A percentile compares a stretch with the other conserved stretches of the same genome.
Evolutionary conservation across 2,113 vertebrate genomes (phyloP).

Genomic region (Nibea coibor): DNA sequence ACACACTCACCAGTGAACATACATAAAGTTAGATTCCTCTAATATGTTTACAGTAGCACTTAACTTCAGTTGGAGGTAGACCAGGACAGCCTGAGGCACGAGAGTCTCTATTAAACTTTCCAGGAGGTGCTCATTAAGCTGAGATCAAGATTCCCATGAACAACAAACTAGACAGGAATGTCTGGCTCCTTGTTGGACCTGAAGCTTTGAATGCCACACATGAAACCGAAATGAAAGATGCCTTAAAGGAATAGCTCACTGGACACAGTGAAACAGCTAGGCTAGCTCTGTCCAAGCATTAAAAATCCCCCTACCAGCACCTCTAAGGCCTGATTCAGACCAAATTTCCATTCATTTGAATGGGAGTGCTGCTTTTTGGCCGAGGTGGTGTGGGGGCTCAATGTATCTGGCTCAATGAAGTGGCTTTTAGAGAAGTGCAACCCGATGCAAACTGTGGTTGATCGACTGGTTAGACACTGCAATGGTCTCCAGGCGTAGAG

Average conservation of each 20-base stretch:
- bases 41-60: conserved; percentile 34
- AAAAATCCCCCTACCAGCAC: not conserved
- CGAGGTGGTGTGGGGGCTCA: too few species aligned
- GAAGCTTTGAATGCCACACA: conserved; percentile 33
- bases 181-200: conserved; percentile 31
- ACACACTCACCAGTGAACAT: conserved; percentile 7
- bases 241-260: not conserved
- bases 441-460: too few species aligned
- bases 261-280: not conserved
- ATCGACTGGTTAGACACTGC: too few species aligned
- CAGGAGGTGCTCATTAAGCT: conserved; percentile 58
- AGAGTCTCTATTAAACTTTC: conserved; percentile 58
- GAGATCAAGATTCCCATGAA: conserved; percentile 50
- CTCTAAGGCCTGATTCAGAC: too few species aligned
- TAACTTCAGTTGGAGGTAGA: conserved; percentile 36
- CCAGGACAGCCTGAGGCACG: conserved; percentile 39
- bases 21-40: conserved; percentile 14
- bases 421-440: too few species aligned
- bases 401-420: too few species aligned
- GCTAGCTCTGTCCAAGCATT: not conserved
- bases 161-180: conserved; percentile 57
- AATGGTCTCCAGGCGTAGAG: too few species aligned
- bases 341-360: too few species aligned
- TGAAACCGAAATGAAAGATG: not conserved
- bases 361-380: too few species aligned